phyloP scores from a whole-genome alignment of 2,797 vertebrate species.

The Jordanella pulchra region DNA sequence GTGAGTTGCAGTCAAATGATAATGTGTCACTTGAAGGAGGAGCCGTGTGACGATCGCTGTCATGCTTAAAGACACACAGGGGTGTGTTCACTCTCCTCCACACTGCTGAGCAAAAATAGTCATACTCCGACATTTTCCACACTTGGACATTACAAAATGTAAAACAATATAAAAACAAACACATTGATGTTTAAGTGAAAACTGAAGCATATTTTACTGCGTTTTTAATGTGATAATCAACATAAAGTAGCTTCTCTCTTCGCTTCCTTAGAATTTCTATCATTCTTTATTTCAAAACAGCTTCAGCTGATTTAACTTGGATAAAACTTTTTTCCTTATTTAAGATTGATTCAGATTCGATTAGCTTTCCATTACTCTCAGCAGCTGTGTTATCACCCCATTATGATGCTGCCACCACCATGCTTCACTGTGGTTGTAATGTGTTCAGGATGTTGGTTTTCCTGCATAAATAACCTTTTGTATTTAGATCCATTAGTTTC shows the following conservation, averaged over 20 bases:
- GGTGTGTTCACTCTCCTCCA: constrained; percentile 1
- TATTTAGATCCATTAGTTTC: neutral
- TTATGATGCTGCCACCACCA: neutral
- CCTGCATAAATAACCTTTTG: neutral
- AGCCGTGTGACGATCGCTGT: constrained; percentile 36
- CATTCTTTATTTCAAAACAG: neutral
- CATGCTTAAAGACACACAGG: constrained; percentile 57
- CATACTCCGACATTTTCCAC: neutral
- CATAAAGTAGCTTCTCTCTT: neutral
- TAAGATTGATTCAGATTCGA: too few relatives aligned
- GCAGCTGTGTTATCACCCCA: too few relatives aligned
- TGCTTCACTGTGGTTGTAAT: neutral
- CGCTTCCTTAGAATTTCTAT: neutral
- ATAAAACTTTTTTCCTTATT: too few relatives aligned
- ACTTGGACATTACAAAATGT: neutral
- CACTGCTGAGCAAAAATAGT: neutral
- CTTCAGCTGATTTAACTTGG: neutral
- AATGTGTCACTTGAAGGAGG: constrained; percentile 46
- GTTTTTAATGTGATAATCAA: neutral
- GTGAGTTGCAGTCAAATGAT: constrained; percentile 19
- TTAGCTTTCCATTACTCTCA: too few relatives aligned
- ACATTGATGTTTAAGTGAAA: too few relatives aligned
- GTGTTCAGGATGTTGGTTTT: neutral
- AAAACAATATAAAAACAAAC: too few relatives aligned
- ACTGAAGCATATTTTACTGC: neutral